Evolutionary conservation across 2,888 invertebrate genomes (phyloP).

Genomic region (Achlya flavicornis): DNA sequence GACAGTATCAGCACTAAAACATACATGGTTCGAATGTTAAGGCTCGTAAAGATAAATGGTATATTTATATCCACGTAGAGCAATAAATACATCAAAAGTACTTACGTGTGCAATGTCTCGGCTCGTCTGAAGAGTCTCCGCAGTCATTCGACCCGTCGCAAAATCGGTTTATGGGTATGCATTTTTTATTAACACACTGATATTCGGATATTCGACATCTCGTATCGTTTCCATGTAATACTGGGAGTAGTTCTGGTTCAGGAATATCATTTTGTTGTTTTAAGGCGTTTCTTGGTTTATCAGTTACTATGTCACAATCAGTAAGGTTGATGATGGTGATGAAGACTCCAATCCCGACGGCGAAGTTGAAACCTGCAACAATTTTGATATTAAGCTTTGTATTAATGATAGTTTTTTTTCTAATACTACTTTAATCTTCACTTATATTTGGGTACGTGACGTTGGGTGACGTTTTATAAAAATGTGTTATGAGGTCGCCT

Average conservation of each 20-base stretch:
- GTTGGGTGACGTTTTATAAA: no score
- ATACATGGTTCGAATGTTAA: not conserved
- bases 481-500: no score
- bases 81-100: constrained; percentile 40
- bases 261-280: constrained; percentile 52
- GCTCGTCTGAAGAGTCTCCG: constrained; percentile 91
- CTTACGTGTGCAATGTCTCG: constrained; percentile 92
- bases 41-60: constrained; percentile 11
- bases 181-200: constrained; percentile 86
- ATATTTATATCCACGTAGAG: constrained; percentile 2
- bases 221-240: constrained; percentile 74
- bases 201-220: constrained; percentile 87
- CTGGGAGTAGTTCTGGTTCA: constrained; percentile 71
- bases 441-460: no score
- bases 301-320: constrained; percentile 65
- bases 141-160: constrained; percentile 92
- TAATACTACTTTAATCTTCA: no score
- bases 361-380: constrained; percentile 69
- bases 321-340: constrained; percentile 56
- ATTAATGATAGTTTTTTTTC: no score
- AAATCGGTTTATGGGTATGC: constrained; percentile 88
- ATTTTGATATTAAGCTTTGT: not conserved
- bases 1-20: not conserved
- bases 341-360: constrained; percentile 57
- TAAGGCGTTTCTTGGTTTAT: constrained; percentile 32